A percentile compares a stretch with the other conserved stretches of the same genome.
phyloP scores from a whole-genome alignment of 2,888 invertebrate genomes.

The Sepiola atlantica region DNA sequence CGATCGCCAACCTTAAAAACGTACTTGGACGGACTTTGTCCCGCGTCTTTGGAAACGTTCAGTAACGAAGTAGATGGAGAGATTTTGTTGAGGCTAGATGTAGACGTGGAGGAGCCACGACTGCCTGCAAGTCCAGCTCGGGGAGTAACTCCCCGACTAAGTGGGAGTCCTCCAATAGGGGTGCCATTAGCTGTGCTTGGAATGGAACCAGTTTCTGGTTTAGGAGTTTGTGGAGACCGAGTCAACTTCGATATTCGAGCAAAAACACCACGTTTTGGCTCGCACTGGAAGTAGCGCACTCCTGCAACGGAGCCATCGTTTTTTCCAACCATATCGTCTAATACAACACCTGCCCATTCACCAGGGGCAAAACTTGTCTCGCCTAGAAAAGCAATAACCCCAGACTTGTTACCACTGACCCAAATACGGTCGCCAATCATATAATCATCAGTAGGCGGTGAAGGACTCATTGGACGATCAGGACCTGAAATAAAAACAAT shows the following conservation, averaged over 20 bases:
- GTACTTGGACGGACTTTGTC: conserved; percentile 50
- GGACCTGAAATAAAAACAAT: conserved; percentile 59
- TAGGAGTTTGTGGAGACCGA: conserved; percentile 59
- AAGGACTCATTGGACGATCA: conserved; percentile 55
- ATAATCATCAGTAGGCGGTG: conserved; percentile 83
- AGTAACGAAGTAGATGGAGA: conserved; percentile 51
- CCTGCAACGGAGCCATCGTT: conserved; percentile 75
- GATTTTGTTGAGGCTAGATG: conserved; percentile 57
- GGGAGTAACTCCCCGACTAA: conserved; percentile 47
- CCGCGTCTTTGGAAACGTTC: conserved; percentile 47
- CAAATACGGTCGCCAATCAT: conserved; percentile 95
- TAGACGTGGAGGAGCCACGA: conserved; percentile 51
- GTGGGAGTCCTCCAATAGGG: conserved; percentile 39
- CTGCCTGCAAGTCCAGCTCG: conserved; percentile 55
- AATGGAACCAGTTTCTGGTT: neutral
- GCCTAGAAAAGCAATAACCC: conserved; percentile 73
- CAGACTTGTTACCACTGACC: conserved; percentile 76
- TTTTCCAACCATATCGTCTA: conserved; percentile 74
- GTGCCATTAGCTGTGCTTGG: conserved; percentile 39
- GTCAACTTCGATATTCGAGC: conserved; percentile 83
- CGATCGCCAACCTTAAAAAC: conserved; percentile 69
- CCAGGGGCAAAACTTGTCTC: conserved; percentile 74
- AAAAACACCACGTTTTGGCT: conserved; percentile 74
- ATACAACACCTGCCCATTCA: conserved; percentile 74
- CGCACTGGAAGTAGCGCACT: conserved; percentile 74